These are phyloP conservation scores for Plutella xylostella DNA, from an alignment of 2,888 invertebrate species.

Conservation along the genomic window DNA sequence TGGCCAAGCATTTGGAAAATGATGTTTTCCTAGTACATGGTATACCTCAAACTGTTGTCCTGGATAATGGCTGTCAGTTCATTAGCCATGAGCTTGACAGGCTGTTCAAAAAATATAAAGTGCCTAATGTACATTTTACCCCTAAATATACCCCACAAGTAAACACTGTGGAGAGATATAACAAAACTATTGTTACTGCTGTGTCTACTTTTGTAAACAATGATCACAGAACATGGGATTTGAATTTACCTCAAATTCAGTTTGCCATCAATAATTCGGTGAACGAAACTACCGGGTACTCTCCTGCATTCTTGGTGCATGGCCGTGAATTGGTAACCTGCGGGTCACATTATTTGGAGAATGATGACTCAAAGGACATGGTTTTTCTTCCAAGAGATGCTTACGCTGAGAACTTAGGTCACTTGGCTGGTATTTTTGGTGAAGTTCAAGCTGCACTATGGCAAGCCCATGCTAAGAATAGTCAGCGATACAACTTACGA, in stretches of 20 bases:
- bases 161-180: conserved; percentile 8
- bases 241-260: conserved; percentile 18
- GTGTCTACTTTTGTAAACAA: not conserved
- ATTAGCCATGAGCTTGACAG: conserved; percentile 4
- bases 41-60: conserved; percentile 13
- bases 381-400: conserved; percentile 8
- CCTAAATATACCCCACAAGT: conserved; percentile 9
- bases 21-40: conserved; percentile 13
- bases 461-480: conserved; percentile 1
- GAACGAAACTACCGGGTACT: conserved; percentile 9
- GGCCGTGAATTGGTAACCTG: not conserved
- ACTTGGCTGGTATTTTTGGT: conserved; percentile 4
- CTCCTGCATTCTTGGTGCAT: conserved; percentile 22
- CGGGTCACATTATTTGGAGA: not conserved
- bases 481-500: conserved; percentile 3
- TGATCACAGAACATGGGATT: conserved; percentile 20
- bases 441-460: not conserved
- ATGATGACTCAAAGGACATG: conserved; percentile 14
- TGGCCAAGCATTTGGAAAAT: conserved; percentile 12
- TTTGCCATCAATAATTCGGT: conserved; percentile 23
- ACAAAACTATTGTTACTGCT: conserved; percentile 5
- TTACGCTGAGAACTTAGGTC: conserved; percentile 9
- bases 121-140: conserved; percentile 7
- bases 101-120: conserved; percentile 8
- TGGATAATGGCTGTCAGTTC: conserved; percentile 10